Base-by-base conservation (phyloP, 2,888 invertebrate genomes). In the Hofmannophila pseudospretella region DNA sequence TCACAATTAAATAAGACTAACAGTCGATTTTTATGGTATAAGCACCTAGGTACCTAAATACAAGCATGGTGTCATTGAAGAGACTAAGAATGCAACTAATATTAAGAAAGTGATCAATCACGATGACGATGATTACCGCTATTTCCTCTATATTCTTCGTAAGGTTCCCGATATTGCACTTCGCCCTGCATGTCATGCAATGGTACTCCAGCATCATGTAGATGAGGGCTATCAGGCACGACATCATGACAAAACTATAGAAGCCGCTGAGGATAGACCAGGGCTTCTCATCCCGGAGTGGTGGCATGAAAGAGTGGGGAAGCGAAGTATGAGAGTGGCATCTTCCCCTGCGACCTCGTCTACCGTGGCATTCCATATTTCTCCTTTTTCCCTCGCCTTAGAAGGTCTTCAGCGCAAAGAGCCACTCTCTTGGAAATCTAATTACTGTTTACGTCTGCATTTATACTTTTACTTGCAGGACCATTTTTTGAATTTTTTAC, bases 181-280 rank as follows among this genome's bases (percentile, higher is more conserved):
- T 73, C 1, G 60, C 43, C 8, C 32, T 53, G 39, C 78, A 80
- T 14, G 56, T 54, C 12, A 30, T 58, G 38, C 72, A 78, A 26
- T 81, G 77, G 34, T 70, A 62, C 9, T 80, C 72, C 14, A 81
- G 41, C 64, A 78, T 69, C 14, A 78, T 19, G 41, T 73, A 80
- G 2, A 77, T 60, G 0, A 77, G 38, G 1, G 57, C 64, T 22
- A 79, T 47, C 0, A 84, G 45, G 42, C 64, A 62, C 1, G 58
- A 47, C 47, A 79, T 38, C 19, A 80, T 58, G 3, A 81, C 32
- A 9, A 72, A 57, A 38, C 55, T 72, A 42, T 56, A 66, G 1
- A 80, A 13, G 7, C 53, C 47, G 26, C 49, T 55, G 2, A 67
- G 31, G 12, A 65, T 51, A 1, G 50, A 54, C 47, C 63, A 56